Base-by-base conservation (phyloP, 2,888 invertebrate species). In the Archips xylosteana region DNA sequence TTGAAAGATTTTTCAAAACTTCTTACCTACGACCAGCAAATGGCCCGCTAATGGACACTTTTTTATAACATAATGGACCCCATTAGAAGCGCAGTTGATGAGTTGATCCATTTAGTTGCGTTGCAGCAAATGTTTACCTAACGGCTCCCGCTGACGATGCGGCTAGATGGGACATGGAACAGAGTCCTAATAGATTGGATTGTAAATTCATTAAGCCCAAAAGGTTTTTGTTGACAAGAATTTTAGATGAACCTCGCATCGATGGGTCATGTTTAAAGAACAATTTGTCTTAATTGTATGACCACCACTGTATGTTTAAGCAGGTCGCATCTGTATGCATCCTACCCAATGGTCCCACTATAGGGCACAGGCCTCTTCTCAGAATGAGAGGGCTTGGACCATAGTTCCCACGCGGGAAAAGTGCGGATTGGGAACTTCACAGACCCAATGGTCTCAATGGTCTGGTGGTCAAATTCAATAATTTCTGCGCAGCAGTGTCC, bases 31-130 rank as follows among this genome's bases (percentile, higher is more conserved):
- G 23, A 64, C 39, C 49, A 3, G 59, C 59, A 39, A 63, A 69
- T 64, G 59, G 9, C n/a, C n/a, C 73, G 39, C 73, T 73, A 73
- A 73, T 73, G 42, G 73, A 9, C 66, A 54, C 61, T 65, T 49
- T 59, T 69, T 73, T 69, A 23, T 70, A 74, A 54, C 60, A 64
- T 47, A 45, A 45, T 13, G 23, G 45, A 64, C 60, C 59, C 62
- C 36, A 60, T 64, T 74, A 54, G 60, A 69, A 81, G 77, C 79
- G 69, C 80, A 76, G 81, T 76, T 84, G 83, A 83, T 81, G 80
- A 82, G 83, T 85, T 86, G 81, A 85, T 84, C 79, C 80, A 83
- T 82, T 80, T 81, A 77, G 49, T 49, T 49, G n/a, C 69, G 71
- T 57, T 59, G 72, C 63, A 63, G 71, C 45, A 66, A 64, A 75